Evolutionary conservation across 2,888 invertebrate species (phyloP).

Genomic region (Volucella inanis): DNA sequence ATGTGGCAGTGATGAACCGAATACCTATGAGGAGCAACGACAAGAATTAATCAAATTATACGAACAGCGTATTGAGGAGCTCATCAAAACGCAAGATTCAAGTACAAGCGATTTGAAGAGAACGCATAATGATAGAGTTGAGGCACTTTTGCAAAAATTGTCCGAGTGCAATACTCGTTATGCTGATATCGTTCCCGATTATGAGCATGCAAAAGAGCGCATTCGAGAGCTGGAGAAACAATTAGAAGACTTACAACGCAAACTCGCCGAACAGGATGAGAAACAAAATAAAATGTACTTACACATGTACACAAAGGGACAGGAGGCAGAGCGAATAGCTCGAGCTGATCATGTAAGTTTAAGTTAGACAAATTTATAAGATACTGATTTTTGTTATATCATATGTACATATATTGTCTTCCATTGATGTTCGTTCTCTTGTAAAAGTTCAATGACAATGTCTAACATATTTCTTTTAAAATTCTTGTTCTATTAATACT

Average conservation of each 20-base stretch:
- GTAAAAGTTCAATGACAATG: neutral
- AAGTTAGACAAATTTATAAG: slow-evolving; percentile 33
- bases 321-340: slow-evolving; percentile 90
- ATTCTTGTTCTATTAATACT: too few species aligned
- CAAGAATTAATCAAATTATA: slow-evolving; percentile 88
- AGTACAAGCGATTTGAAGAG: slow-evolving; percentile 91
- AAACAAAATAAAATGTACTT: slow-evolving; percentile 90
- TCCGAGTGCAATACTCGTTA: slow-evolving; percentile 90
- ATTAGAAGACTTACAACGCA: slow-evolving; percentile 88
- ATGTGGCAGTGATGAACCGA: slow-evolving; percentile 78
- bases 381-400: neutral
- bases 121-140: slow-evolving; percentile 91
- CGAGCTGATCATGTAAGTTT: slow-evolving; percentile 87
- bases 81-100: slow-evolving; percentile 85
- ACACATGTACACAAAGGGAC: slow-evolving; percentile 92
- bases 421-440: too few species aligned
- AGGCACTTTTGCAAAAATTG: slow-evolving; percentile 88
- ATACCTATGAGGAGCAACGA: slow-evolving; percentile 86
- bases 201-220: slow-evolving; percentile 88
- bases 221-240: slow-evolving; percentile 89
- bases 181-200: slow-evolving; percentile 89
- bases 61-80: slow-evolving; percentile 89
- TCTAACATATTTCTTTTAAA: too few species aligned
- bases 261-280: slow-evolving; percentile 88
- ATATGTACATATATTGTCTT: neutral